Evolutionary conservation across 2,113 vertebrate genomes (phyloP).

Genomic region (Indicator maculatus): DNA sequence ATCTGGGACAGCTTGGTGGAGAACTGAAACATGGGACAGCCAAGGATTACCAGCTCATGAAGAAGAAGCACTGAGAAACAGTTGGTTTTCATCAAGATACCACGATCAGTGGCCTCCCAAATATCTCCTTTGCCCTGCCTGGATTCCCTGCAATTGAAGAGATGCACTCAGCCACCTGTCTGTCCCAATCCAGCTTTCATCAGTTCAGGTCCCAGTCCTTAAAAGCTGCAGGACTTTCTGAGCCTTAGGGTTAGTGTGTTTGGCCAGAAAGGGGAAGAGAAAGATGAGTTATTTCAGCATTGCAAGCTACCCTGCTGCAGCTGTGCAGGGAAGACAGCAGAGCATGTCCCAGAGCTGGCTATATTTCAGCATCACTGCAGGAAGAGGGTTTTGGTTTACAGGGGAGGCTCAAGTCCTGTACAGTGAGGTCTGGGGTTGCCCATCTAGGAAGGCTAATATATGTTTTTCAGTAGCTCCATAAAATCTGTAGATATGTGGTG

Average conservation of each 20-base stretch:
- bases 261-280: not conserved
- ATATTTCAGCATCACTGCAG: not conserved
- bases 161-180: not conserved
- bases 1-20: not conserved
- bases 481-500: not conserved
- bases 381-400: not conserved
- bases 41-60: too few relatives aligned
- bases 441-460: not conserved
- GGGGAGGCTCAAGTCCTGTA: not conserved
- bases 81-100: too few relatives aligned
- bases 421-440: not conserved
- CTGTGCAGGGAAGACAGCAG: not conserved
- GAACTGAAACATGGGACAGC: not conserved
- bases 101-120: not conserved
- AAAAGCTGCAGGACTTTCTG: not conserved
- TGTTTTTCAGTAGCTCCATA: not conserved
- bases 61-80: not conserved
- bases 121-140: not conserved
- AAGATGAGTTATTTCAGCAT: not conserved
- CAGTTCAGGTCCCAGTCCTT: not conserved
- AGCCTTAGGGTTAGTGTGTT: not conserved
- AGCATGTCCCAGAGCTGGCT: not conserved
- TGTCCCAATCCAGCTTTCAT: rapidly evolving
- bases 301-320: not conserved
- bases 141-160: not conserved